These are phyloP conservation scores for Disparrhopalites patrizii DNA, from an alignment of 2,888 invertebrate genomes.

Conservation along the genomic window DNA sequence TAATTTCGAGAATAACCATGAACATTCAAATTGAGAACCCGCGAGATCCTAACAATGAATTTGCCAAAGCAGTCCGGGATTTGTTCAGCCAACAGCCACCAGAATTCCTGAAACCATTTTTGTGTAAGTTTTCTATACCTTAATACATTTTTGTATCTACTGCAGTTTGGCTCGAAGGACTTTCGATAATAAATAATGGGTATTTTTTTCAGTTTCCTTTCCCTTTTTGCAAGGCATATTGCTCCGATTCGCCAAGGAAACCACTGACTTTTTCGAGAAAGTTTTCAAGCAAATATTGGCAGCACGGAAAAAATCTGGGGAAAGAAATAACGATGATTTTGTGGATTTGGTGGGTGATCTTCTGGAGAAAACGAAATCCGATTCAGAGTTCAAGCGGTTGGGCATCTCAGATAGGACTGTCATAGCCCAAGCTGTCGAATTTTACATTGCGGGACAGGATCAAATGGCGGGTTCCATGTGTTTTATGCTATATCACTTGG, in stretches of 20 bases:
- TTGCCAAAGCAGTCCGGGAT: conserved; percentile 34
- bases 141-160: not conserved
- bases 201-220: not conserved
- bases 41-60: conserved; percentile 40
- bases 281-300: conserved; percentile 35
- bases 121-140: not conserved
- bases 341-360: conserved; percentile 35
- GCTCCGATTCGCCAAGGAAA: not conserved
- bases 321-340: conserved; percentile 30
- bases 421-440: conserved; percentile 38
- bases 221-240: not conserved
- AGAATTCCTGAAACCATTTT: not conserved
- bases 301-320: conserved; percentile 26
- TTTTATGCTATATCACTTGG: conserved; percentile 21
- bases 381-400: conserved; percentile 32
- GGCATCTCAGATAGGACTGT: conserved; percentile 39
- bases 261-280: conserved; percentile 26
- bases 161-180: no score
- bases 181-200: no score
- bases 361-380: conserved; percentile 20
- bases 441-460: conserved; percentile 46
- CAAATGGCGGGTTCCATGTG: conserved; percentile 19
- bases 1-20: not conserved
- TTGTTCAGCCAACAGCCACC: conserved; percentile 26
- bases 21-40: conserved; percentile 27